Conservation (phyloP, 2,797 vertebrate species). For the Myripristis jacobus region DNA sequence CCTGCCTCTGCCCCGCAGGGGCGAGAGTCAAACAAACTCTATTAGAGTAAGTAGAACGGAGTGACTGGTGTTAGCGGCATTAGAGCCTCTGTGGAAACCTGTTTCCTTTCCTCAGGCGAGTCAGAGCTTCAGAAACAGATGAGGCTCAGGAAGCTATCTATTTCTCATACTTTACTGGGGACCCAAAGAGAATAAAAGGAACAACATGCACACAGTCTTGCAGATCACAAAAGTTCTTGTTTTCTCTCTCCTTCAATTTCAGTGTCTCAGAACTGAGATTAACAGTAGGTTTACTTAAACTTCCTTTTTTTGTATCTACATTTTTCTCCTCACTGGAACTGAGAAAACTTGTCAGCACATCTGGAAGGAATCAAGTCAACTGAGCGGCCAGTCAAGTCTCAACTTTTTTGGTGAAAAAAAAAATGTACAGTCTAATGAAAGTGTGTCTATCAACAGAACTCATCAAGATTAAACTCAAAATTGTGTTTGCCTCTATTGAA, state of each 20-base stretch:
- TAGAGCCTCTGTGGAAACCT: conserved; percentile 61
- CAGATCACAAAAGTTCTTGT: conserved; percentile 34
- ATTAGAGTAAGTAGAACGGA: conserved; percentile 65
- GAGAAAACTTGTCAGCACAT: conserved; percentile 79
- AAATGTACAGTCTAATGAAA: conserved; percentile 68
- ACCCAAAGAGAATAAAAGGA: conserved; percentile 34
- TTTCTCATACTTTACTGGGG: conserved; percentile 61
- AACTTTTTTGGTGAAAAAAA: conserved; percentile 55
- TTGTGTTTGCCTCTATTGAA: conserved; percentile 75
- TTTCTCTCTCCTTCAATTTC: conserved; percentile 28
- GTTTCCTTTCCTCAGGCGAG: conserved; percentile 74
- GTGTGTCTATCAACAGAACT: conserved; percentile 74
- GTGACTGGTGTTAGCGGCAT: conserved; percentile 62
- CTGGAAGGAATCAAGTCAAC: conserved; percentile 80
- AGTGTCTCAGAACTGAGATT: conserved; percentile 53
- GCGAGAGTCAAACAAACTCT: conserved; percentile 72
- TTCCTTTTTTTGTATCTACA: conserved; percentile 25
- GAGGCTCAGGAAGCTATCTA: conserved; percentile 66
- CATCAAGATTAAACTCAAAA: conserved; percentile 73
- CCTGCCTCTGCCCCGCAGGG: conserved; percentile 61
- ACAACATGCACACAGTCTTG: conserved; percentile 18
- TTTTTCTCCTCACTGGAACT: conserved; percentile 54
- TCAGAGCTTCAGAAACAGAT: conserved; percentile 62
- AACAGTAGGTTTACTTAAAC: conserved; percentile 56
- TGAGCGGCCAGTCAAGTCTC: conserved; percentile 69